Evolutionary conservation across 1,140 invertebrate species (phyloP), one percentile per base, ranked within the genome.

Genomic region (Drosophila ironensis): DNA sequence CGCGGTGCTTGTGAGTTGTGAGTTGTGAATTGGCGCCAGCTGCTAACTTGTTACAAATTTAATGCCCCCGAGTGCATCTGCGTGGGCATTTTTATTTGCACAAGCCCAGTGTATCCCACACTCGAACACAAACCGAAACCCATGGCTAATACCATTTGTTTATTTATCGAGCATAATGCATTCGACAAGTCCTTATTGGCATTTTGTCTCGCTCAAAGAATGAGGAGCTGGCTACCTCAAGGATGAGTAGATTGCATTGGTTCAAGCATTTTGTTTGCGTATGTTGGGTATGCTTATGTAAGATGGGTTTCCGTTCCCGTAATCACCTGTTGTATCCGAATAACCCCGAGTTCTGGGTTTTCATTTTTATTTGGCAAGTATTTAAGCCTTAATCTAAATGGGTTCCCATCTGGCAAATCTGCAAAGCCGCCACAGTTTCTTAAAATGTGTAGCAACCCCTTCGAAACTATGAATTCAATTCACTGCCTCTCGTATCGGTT

Each of bases 21-120:
- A 22, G 44, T 50, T 40, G 38, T 48, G 68, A 61, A 77, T 82
- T 86, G 75, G 72, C 80, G 81, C 80, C 80, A 86, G 78, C 80
- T 86, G 80, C 70, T 87, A 80, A 64, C 50, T 72, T 75, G 70
- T 54, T 30, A 51, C 42, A 41, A 72, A 50, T 82, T 64, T 38
- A 61, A 72, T 77, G 61, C 63, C 54, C 54, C 27, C 41, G 38
- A 60, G 46, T 61, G 45, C 57, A 78, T 73, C 50, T 78, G 80
- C 46, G 68, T 44, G 52, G 51, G 56, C 20, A 33, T 30, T 24
- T 30, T 24, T 25, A 69, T 35, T 45, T 72, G 37, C 33, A 48
- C 56, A 63, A 63, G 41, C 47, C 20, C 59, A 46, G 8, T 42
- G 4, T 12, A 33, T 33, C 11, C 16, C 14, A 33, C n/a, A 33